Percentiles rank a stretch among this genome's conserved stretches.
phyloP scores from a whole-genome alignment of 2,797 vertebrate species.

The Rhynchotus rufescens region DNA sequence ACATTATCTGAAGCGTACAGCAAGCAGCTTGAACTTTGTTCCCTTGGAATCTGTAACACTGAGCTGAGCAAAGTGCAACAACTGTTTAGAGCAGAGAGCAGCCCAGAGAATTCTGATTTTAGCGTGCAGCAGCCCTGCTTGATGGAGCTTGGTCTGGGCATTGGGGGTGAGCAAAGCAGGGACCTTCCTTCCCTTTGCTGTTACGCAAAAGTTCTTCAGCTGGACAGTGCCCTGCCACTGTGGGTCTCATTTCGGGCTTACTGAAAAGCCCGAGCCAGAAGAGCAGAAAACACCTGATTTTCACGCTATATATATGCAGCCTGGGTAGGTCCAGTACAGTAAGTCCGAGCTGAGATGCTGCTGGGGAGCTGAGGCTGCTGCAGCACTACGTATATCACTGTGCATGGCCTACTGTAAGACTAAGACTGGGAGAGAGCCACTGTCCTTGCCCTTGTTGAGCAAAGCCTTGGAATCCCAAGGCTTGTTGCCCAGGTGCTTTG shows the following conservation, averaged over 20 bases:
- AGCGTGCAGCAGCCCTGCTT: accelerated
- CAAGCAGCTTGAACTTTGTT: background rate
- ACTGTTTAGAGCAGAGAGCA: background rate
- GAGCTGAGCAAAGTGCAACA: background rate
- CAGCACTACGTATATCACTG: background rate
- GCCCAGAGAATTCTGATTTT: background rate
- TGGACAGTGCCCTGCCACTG: background rate
- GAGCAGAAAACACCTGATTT: background rate
- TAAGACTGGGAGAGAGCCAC: background rate
- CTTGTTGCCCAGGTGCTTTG: background rate
- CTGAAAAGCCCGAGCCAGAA: background rate
- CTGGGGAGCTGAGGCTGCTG: background rate
- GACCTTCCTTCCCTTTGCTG: background rate
- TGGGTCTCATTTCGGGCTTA: background rate
- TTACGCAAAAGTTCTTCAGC: background rate
- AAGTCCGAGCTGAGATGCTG: background rate
- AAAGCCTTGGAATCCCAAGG: background rate
- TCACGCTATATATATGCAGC: background rate
- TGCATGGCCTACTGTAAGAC: background rate
- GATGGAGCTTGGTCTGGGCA: background rate
- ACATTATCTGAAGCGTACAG: background rate
- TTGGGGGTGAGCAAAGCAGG: background rate
- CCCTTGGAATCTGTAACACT: accelerated
- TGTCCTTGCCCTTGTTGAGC: background rate
- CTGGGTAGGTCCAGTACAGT: background rate